Conservation (phyloP, 1,140 invertebrate species). For the Aradophagus sp. region DNA sequence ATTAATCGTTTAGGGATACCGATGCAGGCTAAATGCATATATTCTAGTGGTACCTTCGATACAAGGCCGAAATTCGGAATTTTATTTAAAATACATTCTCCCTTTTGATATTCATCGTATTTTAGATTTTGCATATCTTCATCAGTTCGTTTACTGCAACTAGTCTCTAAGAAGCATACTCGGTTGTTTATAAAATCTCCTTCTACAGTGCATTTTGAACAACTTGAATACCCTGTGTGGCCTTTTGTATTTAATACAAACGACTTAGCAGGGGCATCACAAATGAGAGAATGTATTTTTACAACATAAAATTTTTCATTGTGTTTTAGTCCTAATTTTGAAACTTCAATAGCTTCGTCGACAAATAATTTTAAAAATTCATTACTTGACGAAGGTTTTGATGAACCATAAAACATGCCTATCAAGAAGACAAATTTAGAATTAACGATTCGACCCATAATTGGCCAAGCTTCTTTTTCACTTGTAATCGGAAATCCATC, state of each 20-base stretch:
- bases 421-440: conserved; percentile 4
- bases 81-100: neutral
- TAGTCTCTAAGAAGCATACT: neutral
- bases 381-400: conserved; percentile 1
- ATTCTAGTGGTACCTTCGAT: neutral
- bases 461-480: conserved; percentile 2
- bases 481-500: conserved; percentile 2
- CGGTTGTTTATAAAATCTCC: neutral
- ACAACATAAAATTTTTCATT: neutral
- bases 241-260: neutral
- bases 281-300: neutral
- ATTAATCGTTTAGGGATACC: neutral
- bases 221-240: neutral
- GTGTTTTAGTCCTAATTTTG: neutral
- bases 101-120: neutral
- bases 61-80: conserved; percentile 1
- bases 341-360: neutral
- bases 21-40: conserved; percentile 3
- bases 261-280: neutral
- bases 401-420: neutral
- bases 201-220: conserved; percentile 1
- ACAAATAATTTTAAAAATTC: conserved; percentile 3
- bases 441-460: neutral
- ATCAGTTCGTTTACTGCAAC: neutral
- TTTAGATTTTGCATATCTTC: neutral